These are phyloP conservation scores for Drosophila sproati DNA, from an alignment of 1,140 invertebrate genomes.

Conservation along the genomic window DNA sequence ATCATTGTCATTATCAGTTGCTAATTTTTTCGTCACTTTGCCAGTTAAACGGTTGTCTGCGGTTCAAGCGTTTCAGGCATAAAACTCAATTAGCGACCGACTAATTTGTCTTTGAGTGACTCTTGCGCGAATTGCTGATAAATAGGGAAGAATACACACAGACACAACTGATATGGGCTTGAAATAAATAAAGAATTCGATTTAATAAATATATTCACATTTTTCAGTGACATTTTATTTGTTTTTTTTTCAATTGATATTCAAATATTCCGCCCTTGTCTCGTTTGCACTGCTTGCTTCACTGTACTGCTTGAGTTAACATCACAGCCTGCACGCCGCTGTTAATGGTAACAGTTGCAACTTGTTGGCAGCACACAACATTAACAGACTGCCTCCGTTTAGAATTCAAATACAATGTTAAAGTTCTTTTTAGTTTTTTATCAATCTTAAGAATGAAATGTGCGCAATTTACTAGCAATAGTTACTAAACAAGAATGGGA, in stretches of 20 bases:
- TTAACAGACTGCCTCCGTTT: constrained; percentile 40
- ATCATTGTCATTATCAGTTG: constrained; percentile 64
- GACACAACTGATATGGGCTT: constrained; percentile 16
- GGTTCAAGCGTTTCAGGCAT: constrained; percentile 24
- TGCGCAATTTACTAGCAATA: constrained; percentile 31
- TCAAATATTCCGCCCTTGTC: neutral
- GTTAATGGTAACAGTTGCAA: constrained; percentile 32
- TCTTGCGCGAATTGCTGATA: constrained; percentile 12
- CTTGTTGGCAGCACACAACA: constrained; percentile 39
- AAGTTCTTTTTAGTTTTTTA: constrained; percentile 11
- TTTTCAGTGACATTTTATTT: neutral
- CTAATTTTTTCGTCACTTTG: constrained; percentile 50
- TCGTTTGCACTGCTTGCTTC: constrained; percentile 45
- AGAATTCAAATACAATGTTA: constrained; percentile 21
- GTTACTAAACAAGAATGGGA: constrained; percentile 3
- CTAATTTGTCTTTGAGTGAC: constrained; percentile 44
- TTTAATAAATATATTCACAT: neutral
- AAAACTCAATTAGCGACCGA: constrained; percentile 47
- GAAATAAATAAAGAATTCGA: neutral
- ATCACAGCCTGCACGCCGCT: neutral
- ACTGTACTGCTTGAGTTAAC: constrained; percentile 1
- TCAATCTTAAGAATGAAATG: neutral
- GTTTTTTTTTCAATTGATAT: neutral
- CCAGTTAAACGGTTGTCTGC: constrained; percentile 5
- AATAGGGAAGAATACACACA: neutral